Evolutionary conservation across 1,140 invertebrate genomes (phyloP).

Genomic region (Trichoplusia ni): DNA sequence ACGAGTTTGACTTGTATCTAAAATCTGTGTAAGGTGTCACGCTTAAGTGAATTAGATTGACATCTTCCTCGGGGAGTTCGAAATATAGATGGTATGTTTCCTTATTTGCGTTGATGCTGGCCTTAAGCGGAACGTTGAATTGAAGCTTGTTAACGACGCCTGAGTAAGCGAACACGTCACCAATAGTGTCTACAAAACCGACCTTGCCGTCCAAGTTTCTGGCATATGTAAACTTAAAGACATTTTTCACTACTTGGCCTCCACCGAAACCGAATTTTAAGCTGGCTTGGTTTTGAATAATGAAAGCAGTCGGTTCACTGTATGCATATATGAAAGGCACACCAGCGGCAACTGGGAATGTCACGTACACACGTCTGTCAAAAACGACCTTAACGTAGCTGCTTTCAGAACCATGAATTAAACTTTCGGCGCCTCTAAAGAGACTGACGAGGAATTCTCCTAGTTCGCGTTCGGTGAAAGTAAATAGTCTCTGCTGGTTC

Average conservation of each 20-base stretch:
- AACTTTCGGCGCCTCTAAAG: too few relatives aligned
- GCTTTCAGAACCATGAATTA: too few relatives aligned
- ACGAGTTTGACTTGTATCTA: background rate
- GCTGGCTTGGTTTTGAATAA: constrained; percentile 70
- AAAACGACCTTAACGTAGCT: too few relatives aligned
- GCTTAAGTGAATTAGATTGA: constrained; percentile 81
- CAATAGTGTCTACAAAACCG: constrained; percentile 85
- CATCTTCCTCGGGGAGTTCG: constrained; percentile 72
- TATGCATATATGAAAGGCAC: constrained; percentile 85
- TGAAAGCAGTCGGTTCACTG: constrained; percentile 79
- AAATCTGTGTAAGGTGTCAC: constrained; percentile 79
- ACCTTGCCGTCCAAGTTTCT: constrained; percentile 81
- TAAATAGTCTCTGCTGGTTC: constrained; percentile 74
- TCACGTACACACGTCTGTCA: too few relatives aligned
- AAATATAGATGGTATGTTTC: constrained; percentile 67
- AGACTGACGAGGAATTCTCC: too few relatives aligned
- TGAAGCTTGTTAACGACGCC: constrained; percentile 83
- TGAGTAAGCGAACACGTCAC: constrained; percentile 81
- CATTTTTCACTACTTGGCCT: constrained; percentile 63
- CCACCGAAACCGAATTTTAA: constrained; percentile 42
- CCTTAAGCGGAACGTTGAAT: constrained; percentile 79
- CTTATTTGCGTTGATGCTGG: constrained; percentile 71
- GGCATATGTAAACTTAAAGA: constrained; percentile 76
- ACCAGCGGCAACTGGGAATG: constrained; percentile 85
- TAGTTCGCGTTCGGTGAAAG: constrained; percentile 83